Evolutionary conservation across 2,888 invertebrate species (phyloP).

Genomic region (Loripinus fragilis): DNA sequence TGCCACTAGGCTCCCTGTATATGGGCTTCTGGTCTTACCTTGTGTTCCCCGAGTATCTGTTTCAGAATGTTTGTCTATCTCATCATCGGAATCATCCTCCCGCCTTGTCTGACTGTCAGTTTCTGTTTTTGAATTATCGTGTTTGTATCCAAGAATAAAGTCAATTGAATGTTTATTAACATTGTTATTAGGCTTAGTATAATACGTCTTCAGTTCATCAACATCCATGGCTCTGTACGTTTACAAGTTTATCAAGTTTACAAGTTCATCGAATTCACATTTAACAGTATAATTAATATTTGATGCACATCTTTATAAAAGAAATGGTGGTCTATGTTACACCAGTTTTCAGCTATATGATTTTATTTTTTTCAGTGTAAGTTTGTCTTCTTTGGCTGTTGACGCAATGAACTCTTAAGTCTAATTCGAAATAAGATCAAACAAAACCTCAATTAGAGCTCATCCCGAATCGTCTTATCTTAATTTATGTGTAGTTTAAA

Average conservation of each 20-base stretch:
- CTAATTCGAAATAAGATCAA: not conserved
- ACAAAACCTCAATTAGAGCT: not conserved
- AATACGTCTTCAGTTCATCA: not conserved
- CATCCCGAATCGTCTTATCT: slow-evolving; percentile 7
- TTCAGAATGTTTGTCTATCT: not conserved
- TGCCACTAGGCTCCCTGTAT: too few species aligned
- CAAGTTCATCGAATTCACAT: too few species aligned
- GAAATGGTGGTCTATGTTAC: too few species aligned
- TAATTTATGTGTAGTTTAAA: slow-evolving; percentile 18
- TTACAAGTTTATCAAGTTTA: too few species aligned
- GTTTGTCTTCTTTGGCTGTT: too few species aligned
- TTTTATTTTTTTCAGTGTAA: too few species aligned
- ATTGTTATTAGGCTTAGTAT: not conserved
- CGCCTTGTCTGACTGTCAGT: not conserved
- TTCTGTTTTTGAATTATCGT: slow-evolving; percentile 24
- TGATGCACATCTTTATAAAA: too few species aligned
- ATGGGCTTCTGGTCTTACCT: too few species aligned
- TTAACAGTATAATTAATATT: too few species aligned
- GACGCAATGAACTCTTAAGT: too few species aligned
- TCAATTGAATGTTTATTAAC: slow-evolving; percentile 50
- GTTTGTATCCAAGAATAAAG: slow-evolving; percentile 48
- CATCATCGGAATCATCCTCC: not conserved
- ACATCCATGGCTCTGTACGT: slow-evolving; percentile 2
- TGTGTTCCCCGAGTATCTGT: too few species aligned
- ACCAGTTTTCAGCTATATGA: too few species aligned